A percentile compares a stretch with the other conserved stretches of the same genome.
Evolutionary conservation across 2,888 invertebrate species (phyloP).

Genomic region (Venusia cambrica): DNA sequence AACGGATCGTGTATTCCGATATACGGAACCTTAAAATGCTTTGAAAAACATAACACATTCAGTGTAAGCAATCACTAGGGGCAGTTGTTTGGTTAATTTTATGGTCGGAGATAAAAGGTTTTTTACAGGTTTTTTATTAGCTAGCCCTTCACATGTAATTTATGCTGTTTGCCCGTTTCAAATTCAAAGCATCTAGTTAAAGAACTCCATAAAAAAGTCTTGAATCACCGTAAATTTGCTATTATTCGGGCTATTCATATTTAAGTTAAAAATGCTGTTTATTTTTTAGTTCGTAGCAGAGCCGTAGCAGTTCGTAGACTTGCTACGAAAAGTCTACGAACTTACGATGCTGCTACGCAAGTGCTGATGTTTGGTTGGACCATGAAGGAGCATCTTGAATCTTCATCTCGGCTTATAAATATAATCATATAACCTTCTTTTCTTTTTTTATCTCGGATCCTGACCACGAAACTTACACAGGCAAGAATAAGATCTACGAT

Average conservation of each 20-base stretch:
- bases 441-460: too few relatives aligned
- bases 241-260: too few relatives aligned
- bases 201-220: too few relatives aligned
- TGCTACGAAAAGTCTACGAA: too few relatives aligned
- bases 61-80: conserved; percentile 24
- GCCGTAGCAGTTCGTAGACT: conserved; percentile 7
- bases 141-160: not conserved
- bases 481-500: too few relatives aligned
- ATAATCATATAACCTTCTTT: too few relatives aligned
- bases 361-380: conserved; percentile 1
- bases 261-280: too few relatives aligned
- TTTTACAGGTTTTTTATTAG: conserved; percentile 11
- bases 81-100: conserved; percentile 27
- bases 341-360: not conserved
- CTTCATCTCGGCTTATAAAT: conserved; percentile 3
- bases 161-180: too few relatives aligned
- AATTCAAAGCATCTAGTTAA: too few relatives aligned
- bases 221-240: too few relatives aligned
- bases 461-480: too few relatives aligned
- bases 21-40: conserved; percentile 24
- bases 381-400: conserved; percentile 1
- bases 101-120: conserved; percentile 14
- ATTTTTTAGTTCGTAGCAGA: conserved; percentile 1
- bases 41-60: conserved; percentile 30
- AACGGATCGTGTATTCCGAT: conserved; percentile 12